Evolutionary conservation across 2,888 invertebrate genomes (phyloP), one percentile per base, ranked within the genome.

Genomic region (Unio pictorum): DNA sequence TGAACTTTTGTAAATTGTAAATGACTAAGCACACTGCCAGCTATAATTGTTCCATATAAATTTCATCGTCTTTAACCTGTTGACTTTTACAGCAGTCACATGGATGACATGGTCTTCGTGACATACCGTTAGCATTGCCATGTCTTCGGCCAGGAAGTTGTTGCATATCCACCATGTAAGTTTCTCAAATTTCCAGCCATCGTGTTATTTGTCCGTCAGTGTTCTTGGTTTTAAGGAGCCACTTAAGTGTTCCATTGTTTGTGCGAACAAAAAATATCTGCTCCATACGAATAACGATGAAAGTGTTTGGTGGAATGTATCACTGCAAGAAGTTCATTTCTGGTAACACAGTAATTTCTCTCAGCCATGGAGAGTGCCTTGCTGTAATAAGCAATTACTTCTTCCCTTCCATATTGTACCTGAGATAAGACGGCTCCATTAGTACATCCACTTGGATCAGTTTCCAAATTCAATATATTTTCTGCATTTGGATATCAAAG

Each of bases 201-300:
- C 76, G 45, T 28, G 78, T 73, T 8, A 73, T 45, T 72, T 73
- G 72, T n/a, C 78, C 72, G 23, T 67, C 66, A 20, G 76, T 69
- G 30, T 71, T 62, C 54, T 73, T 69, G 56, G 72, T 65, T 55
- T 60, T 66, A n/a, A 64, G 58, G 17, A 80, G 66, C 76, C 75
- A 75, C 4, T 57, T 45, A 23, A 79, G 64, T n/a, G 78, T 68
- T 26, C 70, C 72, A 69, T 80, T 74, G 66, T 79, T 76, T 18
- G 70, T 72, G 8, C 69, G 18, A 26, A 75, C 45, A 28, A 59
- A 30, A 58, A 73, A 67, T 3, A 23, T 64, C 30, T 28, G 55
- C 45, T 23, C 76, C 78, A 68, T 73, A 76, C 30, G 79, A 58
- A 68, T 78, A 76, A 54, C 65, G 72, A 26, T 74, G 75, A 64